Evolutionary conservation across 2,797 vertebrate species (phyloP).

Genomic region (Menidia menidia): DNA sequence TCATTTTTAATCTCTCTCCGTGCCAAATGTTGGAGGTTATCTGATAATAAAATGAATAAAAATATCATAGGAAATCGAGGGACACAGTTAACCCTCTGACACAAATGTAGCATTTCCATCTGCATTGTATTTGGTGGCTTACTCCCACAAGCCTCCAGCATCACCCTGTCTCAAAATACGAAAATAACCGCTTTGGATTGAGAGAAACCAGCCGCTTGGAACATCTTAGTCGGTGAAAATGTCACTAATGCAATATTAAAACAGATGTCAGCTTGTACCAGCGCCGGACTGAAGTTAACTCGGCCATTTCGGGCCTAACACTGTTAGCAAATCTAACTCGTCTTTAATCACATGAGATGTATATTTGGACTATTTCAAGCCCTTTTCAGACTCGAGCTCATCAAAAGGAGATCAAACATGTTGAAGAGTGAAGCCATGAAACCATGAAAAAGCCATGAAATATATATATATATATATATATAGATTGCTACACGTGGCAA

Average conservation of each 20-base stretch:
- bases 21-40: neutral
- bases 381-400: neutral
- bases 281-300: neutral
- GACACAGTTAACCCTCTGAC: slow-evolving; percentile 16
- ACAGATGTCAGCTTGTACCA: neutral
- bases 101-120: slow-evolving; percentile 13
- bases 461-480: no score
- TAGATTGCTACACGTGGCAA: slow-evolving; percentile 49
- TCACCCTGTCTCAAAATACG: slow-evolving; percentile 12
- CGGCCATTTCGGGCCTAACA: neutral
- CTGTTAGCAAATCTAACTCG: neutral
- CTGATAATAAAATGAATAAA: neutral
- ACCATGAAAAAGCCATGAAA: no score
- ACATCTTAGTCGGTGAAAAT: neutral
- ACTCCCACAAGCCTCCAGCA: neutral
- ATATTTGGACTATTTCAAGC: neutral
- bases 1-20: slow-evolving; percentile 11
- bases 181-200: neutral
- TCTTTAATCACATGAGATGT: neutral
- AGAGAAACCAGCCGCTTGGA: neutral
- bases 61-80: neutral
- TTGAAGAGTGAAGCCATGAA: slow-evolving; percentile 11
- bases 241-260: neutral
- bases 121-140: neutral
- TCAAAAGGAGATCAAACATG: neutral